phyloP scores from a whole-genome alignment of 2,888 invertebrate species.

The Gastracanthus pulcherrimus region DNA sequence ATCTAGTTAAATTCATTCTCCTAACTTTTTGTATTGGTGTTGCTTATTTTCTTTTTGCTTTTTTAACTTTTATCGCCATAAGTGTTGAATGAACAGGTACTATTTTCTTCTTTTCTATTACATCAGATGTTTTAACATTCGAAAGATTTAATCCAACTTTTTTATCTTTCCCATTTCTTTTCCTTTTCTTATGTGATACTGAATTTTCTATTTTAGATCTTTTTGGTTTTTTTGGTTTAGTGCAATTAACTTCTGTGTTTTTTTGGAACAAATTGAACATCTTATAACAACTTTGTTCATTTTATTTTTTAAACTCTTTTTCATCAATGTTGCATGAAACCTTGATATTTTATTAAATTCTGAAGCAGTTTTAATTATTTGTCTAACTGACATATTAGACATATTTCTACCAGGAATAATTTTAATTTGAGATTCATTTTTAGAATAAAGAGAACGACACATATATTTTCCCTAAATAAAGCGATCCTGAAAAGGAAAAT shows the following conservation, averaged over 20 bases:
- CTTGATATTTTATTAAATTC: constrained; percentile 59
- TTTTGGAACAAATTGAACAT: constrained; percentile 69
- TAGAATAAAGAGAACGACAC: constrained; percentile 70
- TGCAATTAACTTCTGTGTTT: constrained; percentile 62
- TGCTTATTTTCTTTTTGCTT: constrained; percentile 55
- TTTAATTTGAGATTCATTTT: constrained; percentile 62
- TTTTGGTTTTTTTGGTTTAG: constrained; percentile 65
- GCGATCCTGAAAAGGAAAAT: too few species aligned
- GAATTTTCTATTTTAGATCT: constrained; percentile 57
- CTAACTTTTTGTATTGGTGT: constrained; percentile 63
- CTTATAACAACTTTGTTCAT: constrained; percentile 67
- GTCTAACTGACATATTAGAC: constrained; percentile 64
- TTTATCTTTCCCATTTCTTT: constrained; percentile 75
- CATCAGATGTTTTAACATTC: constrained; percentile 14
- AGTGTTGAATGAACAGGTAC: constrained; percentile 41
- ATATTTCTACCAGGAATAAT: constrained; percentile 61
- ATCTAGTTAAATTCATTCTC: constrained; percentile 66
- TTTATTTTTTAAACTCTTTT: constrained; percentile 66
- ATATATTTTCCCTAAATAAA: too few species aligned
- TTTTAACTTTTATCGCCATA: constrained; percentile 28
- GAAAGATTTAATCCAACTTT: constrained; percentile 76
- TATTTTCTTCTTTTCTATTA: constrained; percentile 16
- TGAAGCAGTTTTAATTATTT: constrained; percentile 58
- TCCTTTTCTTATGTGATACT: constrained; percentile 61
- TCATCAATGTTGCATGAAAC: constrained; percentile 61